Evolutionary conservation across 2,113 vertebrate species (phyloP), one percentile per base, ranked within the genome.

Genomic region (Albula goreensis): DNA sequence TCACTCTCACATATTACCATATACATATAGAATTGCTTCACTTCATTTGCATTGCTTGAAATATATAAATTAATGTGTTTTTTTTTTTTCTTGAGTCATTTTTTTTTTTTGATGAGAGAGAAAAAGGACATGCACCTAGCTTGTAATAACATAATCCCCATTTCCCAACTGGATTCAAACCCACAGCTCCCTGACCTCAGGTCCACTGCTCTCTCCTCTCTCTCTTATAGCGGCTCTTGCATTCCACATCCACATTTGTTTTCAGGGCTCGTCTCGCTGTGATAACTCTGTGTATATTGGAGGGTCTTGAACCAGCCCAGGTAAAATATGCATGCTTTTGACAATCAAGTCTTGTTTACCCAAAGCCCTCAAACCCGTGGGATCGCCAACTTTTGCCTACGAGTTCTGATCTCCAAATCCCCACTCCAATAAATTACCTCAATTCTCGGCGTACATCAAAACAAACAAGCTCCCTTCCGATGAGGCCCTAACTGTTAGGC

Each of bases 291-390:
- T n/a, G 22, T 4, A 31, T 74, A 74, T 31, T 74, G 66, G n/a
- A 4, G n/a, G 66, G n/a, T 87, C 89, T 92, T 89, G 90, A 90
- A 91, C 57, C 8, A 48, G 31, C 87, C 78, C 83, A 50, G 83
- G 87, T 90, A 91, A 94, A 92, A 89, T 88, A 93, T 94, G 91
- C 92, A 92, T 90, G 90, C 78, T 89, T 90, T 86, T 90, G 92
- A 93, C 92, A 93, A 94, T 93, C 93, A n/a, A 92, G 88, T 89
- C 92, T 93, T 93, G 92, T 94, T 95, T 93, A 93, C 92, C 90
- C 92, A 89, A 91, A 94, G 91, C 91, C 91, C 91, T 93, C 92
- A 86, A 93, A 93, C 88, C 91, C 88, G 86, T 86, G 86, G 91
- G 92, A 94, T 92, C 91, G 90, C 85, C 92, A 93, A 90, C 85